Evolutionary conservation across 2,113 vertebrate species (phyloP), one percentile per base, ranked within the genome.

Genomic region (Tapirus terrestris): DNA sequence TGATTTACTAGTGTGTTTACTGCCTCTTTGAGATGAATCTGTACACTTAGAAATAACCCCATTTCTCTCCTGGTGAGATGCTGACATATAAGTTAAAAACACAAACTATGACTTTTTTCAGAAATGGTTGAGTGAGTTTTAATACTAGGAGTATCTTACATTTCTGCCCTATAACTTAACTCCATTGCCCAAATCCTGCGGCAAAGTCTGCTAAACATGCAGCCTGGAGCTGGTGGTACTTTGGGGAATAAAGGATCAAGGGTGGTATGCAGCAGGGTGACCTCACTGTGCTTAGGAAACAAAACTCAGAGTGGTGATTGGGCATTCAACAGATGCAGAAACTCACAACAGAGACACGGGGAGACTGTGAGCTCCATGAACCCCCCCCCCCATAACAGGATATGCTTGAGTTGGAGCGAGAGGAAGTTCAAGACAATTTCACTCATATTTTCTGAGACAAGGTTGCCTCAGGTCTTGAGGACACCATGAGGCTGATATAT

Each of bases 11-110:
- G 27, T 53, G 10, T 79, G 39, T 80, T 31, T 33, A 39, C 10
- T 95, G 72, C 29, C 45, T 13, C n/a, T 94, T 33, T 60, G 36
- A 96, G 43, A 94, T 86, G 61, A 84, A 75, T 92, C 23, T n/a
- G 29, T 85, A 67, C 53, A 65, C 27, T 94, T 83, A 76, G 39
- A 97, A 96, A 92, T 70, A 80, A 87, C 16, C 33, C 9, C 25
- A 67, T 88, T 95, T 80, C 45, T 92, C 72, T 73, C 18, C 70
- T 45, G 8, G 4, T 67, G 25, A 94, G 67, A n/a, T 77, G 58
- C 6, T 36, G 21, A 90, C 67, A 45, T 21, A 6, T 70, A 83
- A 63, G 13, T 72, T 75, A 14, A 88, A 92, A 88, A 67, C 10
- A 61, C 20, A 11, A 87, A 76, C 29, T 48, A 23, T 63, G 16